phyloP scores from a whole-genome alignment of 2,797 vertebrate genomes.

The Sebastiscus tertius region DNA sequence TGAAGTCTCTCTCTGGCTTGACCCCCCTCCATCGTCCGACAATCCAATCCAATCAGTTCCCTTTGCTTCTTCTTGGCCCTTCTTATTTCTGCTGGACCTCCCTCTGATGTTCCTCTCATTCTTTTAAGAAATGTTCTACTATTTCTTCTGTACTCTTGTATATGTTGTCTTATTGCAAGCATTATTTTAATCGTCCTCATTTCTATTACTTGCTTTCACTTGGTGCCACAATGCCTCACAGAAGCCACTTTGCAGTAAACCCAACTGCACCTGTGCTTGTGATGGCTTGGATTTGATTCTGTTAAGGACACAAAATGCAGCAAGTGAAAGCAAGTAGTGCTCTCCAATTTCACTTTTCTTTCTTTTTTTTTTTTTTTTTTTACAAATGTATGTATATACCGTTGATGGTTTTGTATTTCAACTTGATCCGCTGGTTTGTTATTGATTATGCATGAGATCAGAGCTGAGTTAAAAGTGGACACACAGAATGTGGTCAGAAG shows the following conservation, averaged over 20 bases:
- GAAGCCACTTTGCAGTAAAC: background rate
- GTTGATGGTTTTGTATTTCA: constrained; percentile 57
- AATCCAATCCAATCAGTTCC: constrained; percentile 35
- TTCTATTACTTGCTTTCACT: constrained; percentile 28
- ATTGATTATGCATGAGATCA: constrained; percentile 44
- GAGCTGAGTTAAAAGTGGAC: constrained; percentile 46
- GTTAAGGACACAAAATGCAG: background rate
- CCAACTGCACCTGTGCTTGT: background rate
- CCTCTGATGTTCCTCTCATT: constrained; percentile 19
- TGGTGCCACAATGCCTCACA: background rate
- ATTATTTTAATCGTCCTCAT: background rate
- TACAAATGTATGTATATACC: constrained; percentile 47
- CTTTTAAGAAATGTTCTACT: background rate
- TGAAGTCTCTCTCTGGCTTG: constrained; percentile 84
- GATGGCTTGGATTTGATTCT: background rate
- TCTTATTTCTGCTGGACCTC: constrained; percentile 42
- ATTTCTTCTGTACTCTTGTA: constrained; percentile 4
- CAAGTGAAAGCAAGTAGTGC: constrained; percentile 26
- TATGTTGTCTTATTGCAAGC: background rate
- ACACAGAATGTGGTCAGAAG: constrained; percentile 56
- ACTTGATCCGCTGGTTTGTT: constrained; percentile 17
- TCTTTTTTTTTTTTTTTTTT: background rate
- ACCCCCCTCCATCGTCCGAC: constrained; percentile 67
- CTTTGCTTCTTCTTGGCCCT: constrained; percentile 15
- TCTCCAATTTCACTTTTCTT: constrained; percentile 12